A percentile compares a stretch with the other conserved stretches of the same genome.
phyloP scores from a whole-genome alignment of 2,888 invertebrate genomes.

The Autographa gamma region DNA sequence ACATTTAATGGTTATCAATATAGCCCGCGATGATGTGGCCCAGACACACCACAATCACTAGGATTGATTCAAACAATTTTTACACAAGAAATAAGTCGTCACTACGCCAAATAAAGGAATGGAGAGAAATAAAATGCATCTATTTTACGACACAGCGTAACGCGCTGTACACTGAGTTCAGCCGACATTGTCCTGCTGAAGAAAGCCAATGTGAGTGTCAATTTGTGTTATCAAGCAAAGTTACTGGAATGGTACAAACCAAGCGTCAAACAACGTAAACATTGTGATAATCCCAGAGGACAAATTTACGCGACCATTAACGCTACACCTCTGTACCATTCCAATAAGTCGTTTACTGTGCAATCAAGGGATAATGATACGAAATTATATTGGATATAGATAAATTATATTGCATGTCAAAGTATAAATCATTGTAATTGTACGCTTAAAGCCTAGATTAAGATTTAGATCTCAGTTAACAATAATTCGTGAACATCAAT shows the following conservation, averaged over 20 bases:
- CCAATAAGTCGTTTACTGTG: constrained; percentile 37
- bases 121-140: constrained; percentile 56
- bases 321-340: constrained; percentile 20
- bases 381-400: constrained; percentile 60
- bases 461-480: constrained; percentile 55
- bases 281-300: constrained; percentile 5
- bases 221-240: constrained; percentile 17
- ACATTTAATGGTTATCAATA: constrained; percentile 28
- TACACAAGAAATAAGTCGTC: constrained; percentile 50
- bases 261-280: background rate
- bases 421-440: constrained; percentile 69
- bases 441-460: constrained; percentile 64
- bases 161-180: constrained; percentile 25
- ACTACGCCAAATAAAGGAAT: constrained; percentile 57
- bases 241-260: constrained; percentile 30
- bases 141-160: constrained; percentile 29
- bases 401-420: constrained; percentile 76
- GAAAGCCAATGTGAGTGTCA: constrained; percentile 16
- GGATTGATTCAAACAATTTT: constrained; percentile 37
- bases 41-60: constrained; percentile 24
- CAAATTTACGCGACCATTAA: constrained; percentile 12
- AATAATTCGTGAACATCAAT: constrained; percentile 56
- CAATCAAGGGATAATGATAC: constrained; percentile 62
- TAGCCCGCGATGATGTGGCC: constrained; percentile 31
- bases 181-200: constrained; percentile 26